Evolutionary conservation across 2,113 vertebrate species (phyloP), one percentile per base, ranked within the genome.

Genomic region (Mirounga angustirostris): DNA sequence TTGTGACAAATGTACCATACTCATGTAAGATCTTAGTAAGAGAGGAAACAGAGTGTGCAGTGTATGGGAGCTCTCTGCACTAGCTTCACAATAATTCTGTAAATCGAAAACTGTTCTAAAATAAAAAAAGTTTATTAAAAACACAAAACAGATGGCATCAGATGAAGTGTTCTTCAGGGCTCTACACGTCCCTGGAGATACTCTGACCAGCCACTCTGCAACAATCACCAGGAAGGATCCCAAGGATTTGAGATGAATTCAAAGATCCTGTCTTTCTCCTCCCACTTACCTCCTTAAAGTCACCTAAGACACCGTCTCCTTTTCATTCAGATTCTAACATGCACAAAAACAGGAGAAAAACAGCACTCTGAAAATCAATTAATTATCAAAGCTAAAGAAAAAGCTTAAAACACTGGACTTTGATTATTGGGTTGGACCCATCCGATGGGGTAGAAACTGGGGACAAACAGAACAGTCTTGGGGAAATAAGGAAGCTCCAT

Each of bases 101-200:
- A 69, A 81, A 82, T 61, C 2, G 33, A 90, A 95, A 93, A 76
- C 16, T 85, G 30, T 74, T 84, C 63, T 81, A 89, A 97, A 69
- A 76, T 88, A 12, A 80, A 91, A 46, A 46, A 54, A 19, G 21
- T 46, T 63, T 54, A 88, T n/a, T 65, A 46, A 91, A 93, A 80
- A 33, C 16, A n/a, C 92, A 95, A 80, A 81, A 69, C 43, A 91
- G 67, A 88, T 78, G 79, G 26, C 30, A 4, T 59, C 50, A 26
- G 10, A 24, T 4, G 58, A 76, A n/a, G 63, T 59, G 46, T 91
- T 18, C 46, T 73, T 28, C 8, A 10, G 16, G 59, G 58, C 89
- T 79, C 36, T 58, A 9, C 54, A 61, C 0, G 5, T 69, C 50
- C 15, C 1, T 7, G 43, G 52, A 76, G 28, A 85, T 1, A 16